Evolutionary conservation across 1,140 invertebrate species (phyloP).

Genomic region (Oscheius sp.): DNA sequence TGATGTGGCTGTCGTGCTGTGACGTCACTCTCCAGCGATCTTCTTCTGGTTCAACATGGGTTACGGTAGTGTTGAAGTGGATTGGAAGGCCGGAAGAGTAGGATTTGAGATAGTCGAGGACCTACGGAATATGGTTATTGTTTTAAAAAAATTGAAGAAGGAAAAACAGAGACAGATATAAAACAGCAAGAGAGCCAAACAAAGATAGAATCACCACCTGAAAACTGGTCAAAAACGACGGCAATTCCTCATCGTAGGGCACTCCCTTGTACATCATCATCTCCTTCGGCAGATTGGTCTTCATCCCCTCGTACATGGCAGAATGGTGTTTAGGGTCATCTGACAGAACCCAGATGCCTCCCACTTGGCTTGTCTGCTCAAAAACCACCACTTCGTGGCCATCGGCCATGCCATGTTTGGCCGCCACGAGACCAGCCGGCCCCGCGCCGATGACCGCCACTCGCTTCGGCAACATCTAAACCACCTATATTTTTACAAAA

Average conservation of each 20-base stretch:
- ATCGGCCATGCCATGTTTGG: conserved; percentile 65
- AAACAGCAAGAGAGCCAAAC: too few species aligned
- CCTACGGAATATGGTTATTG: conserved; percentile 64
- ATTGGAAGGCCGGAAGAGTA: conserved; percentile 71
- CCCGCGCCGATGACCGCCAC: conserved; percentile 73
- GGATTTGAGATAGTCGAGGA: conserved; percentile 72
- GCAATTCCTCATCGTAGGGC: conserved; percentile 70
- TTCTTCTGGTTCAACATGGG: background rate
- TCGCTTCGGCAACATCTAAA: conserved; percentile 13
- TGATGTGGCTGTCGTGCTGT: conserved; percentile 51
- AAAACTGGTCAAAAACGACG: conserved; percentile 72
- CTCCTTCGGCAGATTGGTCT: conserved; percentile 82
- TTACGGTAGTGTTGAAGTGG: conserved; percentile 61
- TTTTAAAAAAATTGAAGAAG: background rate
- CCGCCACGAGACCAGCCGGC: conserved; percentile 73
- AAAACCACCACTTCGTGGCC: conserved; percentile 66
- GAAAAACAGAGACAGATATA: background rate
- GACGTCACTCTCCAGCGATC: conserved; percentile 17
- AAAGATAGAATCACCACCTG: too few species aligned
- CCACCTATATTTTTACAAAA: too few species aligned
- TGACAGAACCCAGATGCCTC: conserved; percentile 85
- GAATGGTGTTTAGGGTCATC: conserved; percentile 72
- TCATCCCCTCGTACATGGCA: conserved; percentile 78
- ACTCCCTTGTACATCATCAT: conserved; percentile 82
- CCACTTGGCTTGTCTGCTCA: conserved; percentile 73